phyloP scores from a whole-genome alignment of 23 tunicate genomes.

The Oikopleura albicans region DNA sequence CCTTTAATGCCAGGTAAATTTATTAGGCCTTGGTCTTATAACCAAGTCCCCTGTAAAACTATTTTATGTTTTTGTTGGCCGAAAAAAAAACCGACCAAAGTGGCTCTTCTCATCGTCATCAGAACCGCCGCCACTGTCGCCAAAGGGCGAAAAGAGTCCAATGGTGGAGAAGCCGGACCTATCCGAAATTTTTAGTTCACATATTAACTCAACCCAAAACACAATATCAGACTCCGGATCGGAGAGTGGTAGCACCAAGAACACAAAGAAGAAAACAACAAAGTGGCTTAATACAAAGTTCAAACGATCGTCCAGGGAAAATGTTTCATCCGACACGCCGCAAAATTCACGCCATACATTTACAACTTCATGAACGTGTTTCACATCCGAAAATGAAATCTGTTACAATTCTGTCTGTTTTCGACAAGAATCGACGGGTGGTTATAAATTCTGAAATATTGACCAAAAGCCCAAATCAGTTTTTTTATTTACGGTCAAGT shows the following conservation, averaged over 20 bases:
- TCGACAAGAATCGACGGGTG: too few species aligned
- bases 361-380: neutral
- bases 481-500: too few species aligned
- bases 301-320: neutral
- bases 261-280: neutral
- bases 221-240: slow-evolving; percentile 4
- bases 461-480: too few species aligned
- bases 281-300: neutral
- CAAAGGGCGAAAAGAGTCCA: neutral
- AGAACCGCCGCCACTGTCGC: slow-evolving; percentile 5
- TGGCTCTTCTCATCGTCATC: neutral
- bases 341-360: neutral
- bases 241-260: neutral
- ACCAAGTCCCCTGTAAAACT: too few species aligned
- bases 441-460: too few species aligned
- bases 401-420: too few species aligned
- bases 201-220: neutral
- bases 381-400: too few species aligned
- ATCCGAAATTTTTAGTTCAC: neutral
- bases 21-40: too few species aligned
- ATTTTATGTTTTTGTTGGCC: too few species aligned
- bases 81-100: too few species aligned
- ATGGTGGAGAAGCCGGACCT: neutral
- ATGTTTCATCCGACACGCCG: neutral
- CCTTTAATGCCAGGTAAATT: too few species aligned